Evolutionary conservation across 53 echinoderm and acorn worm genomes (phyloP).

Genomic region (Luidia sarsii): DNA sequence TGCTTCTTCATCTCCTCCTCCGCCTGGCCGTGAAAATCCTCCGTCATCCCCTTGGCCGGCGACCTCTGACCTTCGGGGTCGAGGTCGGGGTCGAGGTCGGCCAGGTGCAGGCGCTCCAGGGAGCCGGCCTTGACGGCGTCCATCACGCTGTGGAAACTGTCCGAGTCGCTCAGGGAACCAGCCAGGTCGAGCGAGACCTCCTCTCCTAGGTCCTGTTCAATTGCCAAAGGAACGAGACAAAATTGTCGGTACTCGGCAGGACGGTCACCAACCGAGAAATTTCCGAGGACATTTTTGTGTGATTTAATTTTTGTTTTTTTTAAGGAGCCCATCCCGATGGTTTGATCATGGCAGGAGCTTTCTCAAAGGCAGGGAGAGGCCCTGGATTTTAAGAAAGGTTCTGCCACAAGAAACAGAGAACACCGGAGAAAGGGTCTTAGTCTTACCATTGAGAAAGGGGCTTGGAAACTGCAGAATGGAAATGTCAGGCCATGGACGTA

Average conservation of each 20-base stretch:
- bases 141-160: conserved; percentile 83
- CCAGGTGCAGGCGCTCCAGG: conserved; percentile 26
- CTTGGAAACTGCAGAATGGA: no score
- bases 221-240: no score
- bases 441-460: no score
- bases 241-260: background rate
- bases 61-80: conserved; percentile 37
- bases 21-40: background rate
- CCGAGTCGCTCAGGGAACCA: conserved; percentile 64
- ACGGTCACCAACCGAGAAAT: background rate
- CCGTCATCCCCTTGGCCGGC: background rate
- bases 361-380: no score
- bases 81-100: conserved; percentile 25
- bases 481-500: no score
- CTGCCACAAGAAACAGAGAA: no score
- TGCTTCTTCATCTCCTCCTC: conserved; percentile 24
- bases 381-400: no score
- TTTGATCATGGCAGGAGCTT: no score
- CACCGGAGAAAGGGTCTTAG: no score
- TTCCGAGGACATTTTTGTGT: background rate
- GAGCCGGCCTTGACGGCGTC: conserved; percentile 42
- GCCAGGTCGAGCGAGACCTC: conserved; percentile 54
- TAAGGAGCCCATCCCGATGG: no score
- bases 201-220: conserved; percentile 22
- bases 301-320: background rate